Conservation (phyloP, 2,797 vertebrate species). For the Streptopelia turtur region DNA sequence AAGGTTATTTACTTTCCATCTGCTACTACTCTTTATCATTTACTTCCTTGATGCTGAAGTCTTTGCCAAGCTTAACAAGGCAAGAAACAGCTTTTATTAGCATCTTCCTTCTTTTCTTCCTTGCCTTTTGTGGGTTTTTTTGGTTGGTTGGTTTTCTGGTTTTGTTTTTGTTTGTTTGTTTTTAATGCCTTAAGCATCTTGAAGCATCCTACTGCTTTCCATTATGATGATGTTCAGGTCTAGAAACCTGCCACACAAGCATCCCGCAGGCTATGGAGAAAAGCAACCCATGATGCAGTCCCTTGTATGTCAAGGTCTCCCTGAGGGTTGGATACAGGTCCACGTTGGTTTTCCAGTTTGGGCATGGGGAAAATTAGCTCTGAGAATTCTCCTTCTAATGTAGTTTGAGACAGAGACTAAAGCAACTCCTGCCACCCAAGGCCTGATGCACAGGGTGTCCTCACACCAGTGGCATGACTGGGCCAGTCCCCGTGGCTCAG, state of each 20-base stretch:
- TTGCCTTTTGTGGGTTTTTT: not conserved
- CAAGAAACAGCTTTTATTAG: not conserved
- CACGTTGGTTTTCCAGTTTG: not conserved
- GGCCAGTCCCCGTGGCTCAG: not conserved
- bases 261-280: not conserved
- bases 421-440: not conserved
- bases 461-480: accelerated
- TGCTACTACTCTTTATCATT: not conserved
- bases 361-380: not conserved
- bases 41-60: not conserved
- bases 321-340: not conserved
- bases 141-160: no score
- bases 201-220: not conserved
- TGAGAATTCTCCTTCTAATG: not conserved
- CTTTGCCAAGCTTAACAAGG: not conserved
- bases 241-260: not conserved
- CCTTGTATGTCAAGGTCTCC: not conserved
- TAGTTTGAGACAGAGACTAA: not conserved
- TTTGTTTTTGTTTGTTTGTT: no score
- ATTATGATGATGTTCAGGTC: not conserved
- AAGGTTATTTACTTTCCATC: not conserved
- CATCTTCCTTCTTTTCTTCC: not conserved
- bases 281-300: not conserved
- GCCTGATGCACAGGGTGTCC: not conserved
- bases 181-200: not conserved